Conservation (phyloP, 2,888 invertebrate genomes). For the Sepiola atlantica region DNA sequence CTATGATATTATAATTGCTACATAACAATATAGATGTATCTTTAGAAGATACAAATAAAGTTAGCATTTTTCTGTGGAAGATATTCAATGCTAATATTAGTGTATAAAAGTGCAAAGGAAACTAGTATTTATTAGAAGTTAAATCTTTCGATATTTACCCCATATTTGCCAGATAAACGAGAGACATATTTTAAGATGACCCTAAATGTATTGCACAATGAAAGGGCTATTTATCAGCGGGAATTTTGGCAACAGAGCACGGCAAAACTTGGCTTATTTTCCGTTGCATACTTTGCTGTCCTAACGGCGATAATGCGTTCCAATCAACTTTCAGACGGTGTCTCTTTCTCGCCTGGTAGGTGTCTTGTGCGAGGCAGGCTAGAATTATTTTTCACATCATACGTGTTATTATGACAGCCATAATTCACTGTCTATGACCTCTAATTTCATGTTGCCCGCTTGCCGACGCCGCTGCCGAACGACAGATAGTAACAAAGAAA, state of each 20-base stretch:
- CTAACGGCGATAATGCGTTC: neutral
- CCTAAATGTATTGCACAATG: neutral
- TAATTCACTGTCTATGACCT: neutral
- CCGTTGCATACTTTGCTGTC: neutral
- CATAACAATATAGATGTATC: too few relatives aligned
- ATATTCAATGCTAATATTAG: too few relatives aligned
- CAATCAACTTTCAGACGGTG: neutral
- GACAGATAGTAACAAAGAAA: neutral
- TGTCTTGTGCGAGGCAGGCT: neutral
- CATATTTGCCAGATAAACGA: neutral
- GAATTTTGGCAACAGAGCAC: neutral
- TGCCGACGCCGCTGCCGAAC: neutral
- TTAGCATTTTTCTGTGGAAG: too few relatives aligned
- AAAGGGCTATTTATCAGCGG: neutral
- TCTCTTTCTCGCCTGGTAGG: neutral
- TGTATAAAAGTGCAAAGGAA: neutral
- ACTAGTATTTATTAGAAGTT: neutral
- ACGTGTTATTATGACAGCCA: slow-evolving; percentile 3
- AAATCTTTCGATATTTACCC: neutral
- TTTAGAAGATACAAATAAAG: too few relatives aligned
- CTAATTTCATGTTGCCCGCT: neutral
- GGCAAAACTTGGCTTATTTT: neutral
- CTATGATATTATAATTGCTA: too few relatives aligned
- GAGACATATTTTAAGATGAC: neutral
- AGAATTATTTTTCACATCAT: slow-evolving; percentile 20